A percentile compares a stretch with the other conserved stretches of the same genome.
Evolutionary conservation across 1,140 invertebrate genomes (phyloP).

Genomic region (Drosophila subpulchrella): DNA sequence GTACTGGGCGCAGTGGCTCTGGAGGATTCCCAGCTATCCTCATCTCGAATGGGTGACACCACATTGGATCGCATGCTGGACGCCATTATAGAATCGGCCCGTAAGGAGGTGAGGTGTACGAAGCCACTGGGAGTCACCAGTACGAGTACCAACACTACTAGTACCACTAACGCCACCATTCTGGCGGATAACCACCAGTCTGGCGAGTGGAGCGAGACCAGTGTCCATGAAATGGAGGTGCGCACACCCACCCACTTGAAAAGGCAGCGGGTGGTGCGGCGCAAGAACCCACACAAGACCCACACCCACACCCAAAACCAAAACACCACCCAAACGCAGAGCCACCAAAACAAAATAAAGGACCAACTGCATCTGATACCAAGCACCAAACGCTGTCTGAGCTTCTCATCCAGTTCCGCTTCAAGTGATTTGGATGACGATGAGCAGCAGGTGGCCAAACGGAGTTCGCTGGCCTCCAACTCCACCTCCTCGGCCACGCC

Average conservation of each 20-base stretch:
- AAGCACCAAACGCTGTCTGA: slow-evolving; percentile 78
- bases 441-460: slow-evolving; percentile 63
- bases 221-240: slow-evolving; percentile 83
- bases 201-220: slow-evolving; percentile 70
- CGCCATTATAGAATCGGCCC: slow-evolving; percentile 80
- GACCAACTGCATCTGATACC: slow-evolving; percentile 45
- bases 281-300: slow-evolving; percentile 72
- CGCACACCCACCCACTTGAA: slow-evolving; percentile 79
- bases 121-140: slow-evolving; percentile 1
- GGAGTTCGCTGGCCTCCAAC: slow-evolving; percentile 53
- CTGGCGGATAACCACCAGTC: slow-evolving; percentile 1
- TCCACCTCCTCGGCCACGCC: slow-evolving; percentile 31
- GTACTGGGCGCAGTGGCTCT: slow-evolving; percentile 6
- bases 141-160: background rate
- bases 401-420: slow-evolving; percentile 70
- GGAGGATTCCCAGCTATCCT: slow-evolving; percentile 76
- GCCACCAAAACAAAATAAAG: background rate
- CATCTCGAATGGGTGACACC: slow-evolving; percentile 81
- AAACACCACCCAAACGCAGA: slow-evolving; percentile 3
- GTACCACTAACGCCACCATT: background rate
- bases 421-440: slow-evolving; percentile 51
- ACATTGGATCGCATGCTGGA: slow-evolving; percentile 83
- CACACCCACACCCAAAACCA: background rate
- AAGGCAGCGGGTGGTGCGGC: slow-evolving; percentile 78
- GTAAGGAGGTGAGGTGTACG: slow-evolving; percentile 71